These are phyloP conservation scores for Mesorhabditis belari DNA, from an alignment of 2,888 invertebrate species.

Conservation along the genomic window DNA sequence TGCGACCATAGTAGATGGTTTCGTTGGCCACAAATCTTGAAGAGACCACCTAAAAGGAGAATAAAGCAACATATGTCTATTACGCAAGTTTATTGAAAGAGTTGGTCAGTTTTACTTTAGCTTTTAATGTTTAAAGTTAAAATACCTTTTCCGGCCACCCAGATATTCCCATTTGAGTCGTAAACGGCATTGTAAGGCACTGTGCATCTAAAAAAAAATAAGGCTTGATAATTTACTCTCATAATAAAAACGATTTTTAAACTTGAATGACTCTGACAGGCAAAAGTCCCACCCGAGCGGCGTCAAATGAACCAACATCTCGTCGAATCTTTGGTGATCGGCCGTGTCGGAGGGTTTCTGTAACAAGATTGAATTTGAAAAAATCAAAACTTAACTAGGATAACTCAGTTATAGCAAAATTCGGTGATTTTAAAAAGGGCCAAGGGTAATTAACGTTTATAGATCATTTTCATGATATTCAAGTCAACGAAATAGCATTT, in stretches of 20 bases:
- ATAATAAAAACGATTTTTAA: too few species aligned
- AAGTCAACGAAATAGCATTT: too few species aligned
- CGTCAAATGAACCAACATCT: constrained; percentile 48
- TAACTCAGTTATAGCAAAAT: not conserved
- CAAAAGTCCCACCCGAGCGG: constrained; percentile 18
- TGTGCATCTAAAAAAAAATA: constrained; percentile 22
- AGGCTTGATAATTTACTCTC: too few species aligned
- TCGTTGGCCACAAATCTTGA: constrained; percentile 38
- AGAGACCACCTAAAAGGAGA: constrained; percentile 43
- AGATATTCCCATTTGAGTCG: constrained; percentile 30
- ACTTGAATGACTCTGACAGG: too few species aligned
- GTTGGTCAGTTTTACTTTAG: not conserved
- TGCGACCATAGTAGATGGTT: constrained; percentile 24
- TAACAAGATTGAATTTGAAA: too few species aligned
- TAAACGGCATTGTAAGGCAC: constrained; percentile 43
- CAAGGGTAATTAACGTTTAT: not conserved
- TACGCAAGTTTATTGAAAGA: too few species aligned
- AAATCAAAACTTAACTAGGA: too few species aligned
- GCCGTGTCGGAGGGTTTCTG: constrained; percentile 46
- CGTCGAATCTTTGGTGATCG: constrained; percentile 48
- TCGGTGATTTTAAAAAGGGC: not conserved
- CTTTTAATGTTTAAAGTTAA: not conserved
- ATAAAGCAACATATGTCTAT: too few species aligned
- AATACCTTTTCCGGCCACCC: constrained; percentile 12
- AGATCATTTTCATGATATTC: too few species aligned